Evolutionary conservation across 2,888 invertebrate species (phyloP).

Genomic region (Helicoverpa assulta): DNA sequence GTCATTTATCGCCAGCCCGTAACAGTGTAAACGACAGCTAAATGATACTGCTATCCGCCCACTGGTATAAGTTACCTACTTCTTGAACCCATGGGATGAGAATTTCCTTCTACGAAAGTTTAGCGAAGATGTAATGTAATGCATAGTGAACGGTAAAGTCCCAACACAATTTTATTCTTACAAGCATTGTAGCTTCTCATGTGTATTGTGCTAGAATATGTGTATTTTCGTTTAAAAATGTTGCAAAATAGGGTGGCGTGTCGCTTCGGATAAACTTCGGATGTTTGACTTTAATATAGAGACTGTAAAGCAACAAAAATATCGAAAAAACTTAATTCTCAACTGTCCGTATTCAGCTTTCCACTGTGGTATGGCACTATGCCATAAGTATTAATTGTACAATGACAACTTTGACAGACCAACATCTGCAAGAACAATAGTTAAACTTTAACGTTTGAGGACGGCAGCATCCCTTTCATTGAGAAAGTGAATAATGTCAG

Average conservation of each 20-base stretch:
- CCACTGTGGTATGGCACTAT: too few relatives aligned
- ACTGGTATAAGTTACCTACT: not conserved
- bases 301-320: too few relatives aligned
- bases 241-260: not conserved
- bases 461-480: constrained; percentile 19
- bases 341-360: too few relatives aligned
- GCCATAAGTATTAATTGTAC: too few relatives aligned
- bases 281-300: too few relatives aligned
- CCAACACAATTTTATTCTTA: not conserved
- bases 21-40: constrained; percentile 29
- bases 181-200: not conserved
- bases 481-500: constrained; percentile 39
- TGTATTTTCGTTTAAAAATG: not conserved
- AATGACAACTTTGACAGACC: too few relatives aligned
- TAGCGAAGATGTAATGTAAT: constrained; percentile 14
- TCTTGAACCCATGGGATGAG: not conserved
- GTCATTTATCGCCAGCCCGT: constrained; percentile 31
- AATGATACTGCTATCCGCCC: constrained; percentile 16
- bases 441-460: not conserved
- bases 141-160: constrained; percentile 9
- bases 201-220: not conserved
- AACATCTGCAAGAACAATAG: not conserved
- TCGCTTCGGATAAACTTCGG: too few relatives aligned
- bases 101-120: constrained; percentile 20
- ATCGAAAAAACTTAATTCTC: too few relatives aligned